Base-by-base conservation (phyloP, 2,797 vertebrate genomes). In the Remorina albescens region DNA sequence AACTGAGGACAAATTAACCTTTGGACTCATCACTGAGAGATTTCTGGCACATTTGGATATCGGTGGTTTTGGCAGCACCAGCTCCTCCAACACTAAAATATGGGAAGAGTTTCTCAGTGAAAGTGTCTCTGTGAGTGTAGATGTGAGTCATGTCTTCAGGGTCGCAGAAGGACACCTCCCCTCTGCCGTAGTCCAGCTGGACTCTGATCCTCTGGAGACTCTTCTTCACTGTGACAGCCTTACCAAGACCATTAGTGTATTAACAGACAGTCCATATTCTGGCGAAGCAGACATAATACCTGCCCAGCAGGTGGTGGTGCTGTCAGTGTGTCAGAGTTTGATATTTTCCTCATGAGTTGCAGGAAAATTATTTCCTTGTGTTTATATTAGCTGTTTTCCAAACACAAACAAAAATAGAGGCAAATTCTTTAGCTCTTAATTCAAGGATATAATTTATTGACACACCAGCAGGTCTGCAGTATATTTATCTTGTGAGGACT, bases 111-210 rank as follows among this genome's bases (percentile, higher is more conserved):
- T 53, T 82, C 71, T 71, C 68, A 34, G 62, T 76, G 59, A 78
- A 82, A 37, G 55, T 76, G 49, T 60, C 49, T 70, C n/a, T 67
- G 50, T 61, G 26, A 36, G 77, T 78, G 71, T 0, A 74, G 58
- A 84, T 76, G 32, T 25, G 77, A 62, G 26, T 63, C 60, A 18
- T 78, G 49, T 71, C 79, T 32, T 74, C 60, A 50, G 71, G 2
- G 58, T 82, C 3, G 8, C 76, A 83, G 67, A 83, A 87, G 47
- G 72, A 81, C 70, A 85, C 56, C n/a, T 71, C 37, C 42, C 65
- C 76, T 15, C 18, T 47, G 26, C 78, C 67, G 67, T 64, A 83
- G 76, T 88, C 76, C 62, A 86, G 62, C 66, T 81, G 59, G 53
- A 86, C 72, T 60, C 61, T 71, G 64, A 74, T 76, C 68, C 57